Evolutionary conservation across 2,113 vertebrate genomes (phyloP).

Genomic region (Eidolon helvum): DNA sequence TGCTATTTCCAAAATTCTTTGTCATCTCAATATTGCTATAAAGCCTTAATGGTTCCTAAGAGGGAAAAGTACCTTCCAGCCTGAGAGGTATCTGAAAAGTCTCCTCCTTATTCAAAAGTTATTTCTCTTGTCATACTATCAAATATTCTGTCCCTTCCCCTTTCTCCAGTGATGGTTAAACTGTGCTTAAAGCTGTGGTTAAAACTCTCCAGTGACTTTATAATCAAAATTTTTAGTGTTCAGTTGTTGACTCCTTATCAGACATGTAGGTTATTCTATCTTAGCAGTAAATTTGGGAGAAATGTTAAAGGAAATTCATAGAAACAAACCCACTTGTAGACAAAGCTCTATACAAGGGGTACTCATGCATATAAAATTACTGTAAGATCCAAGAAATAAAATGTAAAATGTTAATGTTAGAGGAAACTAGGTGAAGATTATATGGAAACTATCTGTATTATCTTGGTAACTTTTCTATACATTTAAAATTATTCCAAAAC

Average conservation of each 20-base stretch:
- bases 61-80: neutral
- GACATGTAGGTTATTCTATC: neutral
- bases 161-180: neutral
- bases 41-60: neutral
- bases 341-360: neutral
- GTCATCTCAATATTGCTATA: neutral
- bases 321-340: neutral
- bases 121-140: neutral
- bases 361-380: neutral
- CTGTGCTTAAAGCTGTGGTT: no score
- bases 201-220: neutral
- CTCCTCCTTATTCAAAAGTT: neutral
- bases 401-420: neutral
- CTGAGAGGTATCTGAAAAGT: neutral
- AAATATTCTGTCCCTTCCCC: neutral
- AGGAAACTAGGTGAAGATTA: neutral
- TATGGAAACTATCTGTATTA: neutral
- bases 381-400: slow-evolving; percentile 25
- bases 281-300: slow-evolving; percentile 2
- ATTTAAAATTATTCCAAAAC: slow-evolving; percentile 36
- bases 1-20: neutral
- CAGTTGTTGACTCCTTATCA: neutral
- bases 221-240: neutral
- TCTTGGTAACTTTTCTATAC: neutral
- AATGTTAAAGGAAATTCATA: neutral